These are phyloP conservation scores for Chaitophorus viminalis DNA, from an alignment of 2,888 invertebrate genomes.

Conservation along the genomic window DNA sequence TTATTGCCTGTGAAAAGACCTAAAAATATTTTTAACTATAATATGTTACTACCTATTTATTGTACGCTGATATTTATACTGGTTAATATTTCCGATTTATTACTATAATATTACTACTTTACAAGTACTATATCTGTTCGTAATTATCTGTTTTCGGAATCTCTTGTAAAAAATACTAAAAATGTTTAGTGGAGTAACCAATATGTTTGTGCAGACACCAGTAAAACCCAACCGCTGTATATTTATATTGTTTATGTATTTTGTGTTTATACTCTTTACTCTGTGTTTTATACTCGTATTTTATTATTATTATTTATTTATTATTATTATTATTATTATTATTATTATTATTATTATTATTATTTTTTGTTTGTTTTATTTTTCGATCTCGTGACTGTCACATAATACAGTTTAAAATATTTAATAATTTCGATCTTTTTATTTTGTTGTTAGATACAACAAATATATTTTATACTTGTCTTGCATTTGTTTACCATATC, in stretches of 20 bases:
- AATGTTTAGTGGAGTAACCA: neutral
- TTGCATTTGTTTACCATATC: neutral
- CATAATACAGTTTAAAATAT: constrained; percentile 54
- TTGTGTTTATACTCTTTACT: constrained; percentile 50
- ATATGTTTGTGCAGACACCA: constrained; percentile 16
- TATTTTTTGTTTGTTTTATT: constrained; percentile 49
- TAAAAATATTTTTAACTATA: neutral
- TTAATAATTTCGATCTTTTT: constrained; percentile 43
- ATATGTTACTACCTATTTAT: neutral
- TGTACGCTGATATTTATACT: constrained; percentile 24
- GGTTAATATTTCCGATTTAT: neutral
- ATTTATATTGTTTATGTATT: constrained; percentile 55
- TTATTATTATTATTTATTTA: constrained; percentile 50
- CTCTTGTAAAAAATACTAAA: constrained; percentile 16
- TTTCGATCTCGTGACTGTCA: constrained; percentile 56
- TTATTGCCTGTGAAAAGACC: neutral
- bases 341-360: constrained; percentile 33
- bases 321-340: constrained; percentile 38
- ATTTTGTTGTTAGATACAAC: constrained; percentile 5
- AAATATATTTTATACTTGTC: neutral
- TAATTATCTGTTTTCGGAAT: constrained; percentile 9
- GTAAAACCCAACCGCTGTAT: constrained; percentile 20
- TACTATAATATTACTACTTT: constrained; percentile 5
- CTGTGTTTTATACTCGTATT: constrained; percentile 47
- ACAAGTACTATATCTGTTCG: neutral